A percentile compares a stretch with the other conserved stretches of the same genome.
These are phyloP conservation scores for Corythornis vintsioides DNA, from an alignment of 2,113 vertebrate species.

Conservation along the genomic window DNA sequence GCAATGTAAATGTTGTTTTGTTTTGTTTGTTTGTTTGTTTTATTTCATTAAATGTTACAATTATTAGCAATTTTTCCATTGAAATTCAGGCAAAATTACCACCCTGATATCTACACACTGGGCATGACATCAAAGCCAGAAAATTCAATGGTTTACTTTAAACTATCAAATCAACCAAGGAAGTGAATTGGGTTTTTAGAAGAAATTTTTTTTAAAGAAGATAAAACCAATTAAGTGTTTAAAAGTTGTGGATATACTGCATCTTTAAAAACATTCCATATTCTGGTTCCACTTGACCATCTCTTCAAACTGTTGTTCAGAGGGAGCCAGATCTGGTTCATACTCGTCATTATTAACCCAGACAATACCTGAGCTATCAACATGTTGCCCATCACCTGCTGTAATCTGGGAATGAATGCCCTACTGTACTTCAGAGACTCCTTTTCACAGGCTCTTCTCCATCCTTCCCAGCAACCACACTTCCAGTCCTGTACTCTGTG, in stretches of 20 bases:
- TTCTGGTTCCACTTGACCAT: neutral
- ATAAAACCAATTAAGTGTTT: neutral
- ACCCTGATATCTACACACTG: neutral
- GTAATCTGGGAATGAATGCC: fast-evolving
- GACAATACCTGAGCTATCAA: neutral
- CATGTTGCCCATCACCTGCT: neutral
- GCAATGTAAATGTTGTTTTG: neutral
- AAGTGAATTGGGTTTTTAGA: neutral
- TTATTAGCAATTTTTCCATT: neutral
- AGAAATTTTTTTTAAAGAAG: neutral
- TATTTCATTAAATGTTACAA: neutral
- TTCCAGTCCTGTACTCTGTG: fast-evolving
- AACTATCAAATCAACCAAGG: neutral
- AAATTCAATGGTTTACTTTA: neutral
- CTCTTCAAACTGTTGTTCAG: fast-evolving
- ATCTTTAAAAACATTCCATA: neutral
- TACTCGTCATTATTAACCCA: neutral
- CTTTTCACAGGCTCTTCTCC: neutral
- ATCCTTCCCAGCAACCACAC: neutral
- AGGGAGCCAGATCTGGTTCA: neutral
- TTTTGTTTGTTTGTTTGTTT: no score
- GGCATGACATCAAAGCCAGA: neutral
- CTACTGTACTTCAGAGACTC: neutral
- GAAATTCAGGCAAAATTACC: neutral
- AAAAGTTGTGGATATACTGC: neutral